Evolutionary conservation across 2,797 vertebrate species (phyloP).

Genomic region (Ataeniobius toweri): DNA sequence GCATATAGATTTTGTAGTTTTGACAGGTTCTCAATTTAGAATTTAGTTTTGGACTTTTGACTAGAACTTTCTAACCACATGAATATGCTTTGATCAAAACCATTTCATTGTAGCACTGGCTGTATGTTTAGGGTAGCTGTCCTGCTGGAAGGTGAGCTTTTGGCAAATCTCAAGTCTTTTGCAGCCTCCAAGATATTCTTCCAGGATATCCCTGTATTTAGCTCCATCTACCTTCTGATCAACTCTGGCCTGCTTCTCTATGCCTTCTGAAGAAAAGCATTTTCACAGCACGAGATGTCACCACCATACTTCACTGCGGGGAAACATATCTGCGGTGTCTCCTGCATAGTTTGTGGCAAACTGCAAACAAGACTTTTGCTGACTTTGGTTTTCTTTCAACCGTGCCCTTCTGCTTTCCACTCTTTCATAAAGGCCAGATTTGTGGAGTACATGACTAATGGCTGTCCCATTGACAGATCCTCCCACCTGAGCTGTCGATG

Average conservation of each 20-base stretch:
- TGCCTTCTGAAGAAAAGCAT: neutral
- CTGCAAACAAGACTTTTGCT: neutral
- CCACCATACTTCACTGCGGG: neutral
- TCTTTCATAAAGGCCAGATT: neutral
- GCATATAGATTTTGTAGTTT: neutral
- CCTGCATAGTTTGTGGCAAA: neutral
- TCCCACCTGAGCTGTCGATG: neutral
- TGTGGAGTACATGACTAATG: neutral
- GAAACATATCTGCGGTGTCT: neutral
- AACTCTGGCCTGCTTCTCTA: neutral
- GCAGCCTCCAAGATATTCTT: neutral
- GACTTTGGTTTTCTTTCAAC: neutral
- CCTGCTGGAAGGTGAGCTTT: neutral
- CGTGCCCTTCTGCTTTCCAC: neutral
- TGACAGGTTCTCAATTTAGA: neutral
- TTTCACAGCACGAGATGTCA: neutral
- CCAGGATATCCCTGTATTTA: neutral
- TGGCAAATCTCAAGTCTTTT: neutral
- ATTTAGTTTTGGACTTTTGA: neutral
- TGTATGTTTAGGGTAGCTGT: neutral
- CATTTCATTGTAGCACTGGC: neutral
- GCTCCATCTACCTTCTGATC: conserved; percentile 2
- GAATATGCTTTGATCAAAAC: neutral
- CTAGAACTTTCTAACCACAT: neutral
- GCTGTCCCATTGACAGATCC: neutral